Evolutionary conservation across 2,113 vertebrate species (phyloP).

Genomic region (Zosterops borbonicus): DNA sequence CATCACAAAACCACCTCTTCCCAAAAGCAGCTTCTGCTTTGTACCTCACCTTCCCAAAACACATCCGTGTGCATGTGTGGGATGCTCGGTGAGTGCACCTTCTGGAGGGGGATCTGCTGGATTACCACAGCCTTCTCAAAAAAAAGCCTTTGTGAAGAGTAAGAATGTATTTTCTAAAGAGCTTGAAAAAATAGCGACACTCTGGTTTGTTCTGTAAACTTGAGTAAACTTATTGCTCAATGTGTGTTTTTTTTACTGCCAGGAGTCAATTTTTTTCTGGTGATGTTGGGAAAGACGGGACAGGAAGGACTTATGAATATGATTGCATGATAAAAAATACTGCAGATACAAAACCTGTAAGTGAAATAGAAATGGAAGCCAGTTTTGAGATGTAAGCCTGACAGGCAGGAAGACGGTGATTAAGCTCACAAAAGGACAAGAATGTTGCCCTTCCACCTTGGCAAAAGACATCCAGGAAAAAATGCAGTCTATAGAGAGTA

Average conservation of each 20-base stretch:
- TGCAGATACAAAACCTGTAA: too few relatives aligned
- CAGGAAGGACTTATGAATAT: too few relatives aligned
- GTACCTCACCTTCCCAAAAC: fast-evolving
- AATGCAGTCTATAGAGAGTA: too few relatives aligned
- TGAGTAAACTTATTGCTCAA: background rate
- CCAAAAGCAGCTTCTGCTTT: background rate
- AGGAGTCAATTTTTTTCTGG: background rate
- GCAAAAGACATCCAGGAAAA: too few relatives aligned
- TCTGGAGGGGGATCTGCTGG: background rate
- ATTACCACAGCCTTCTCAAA: background rate
- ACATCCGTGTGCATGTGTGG: fast-evolving
- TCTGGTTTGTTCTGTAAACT: background rate
- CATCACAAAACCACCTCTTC: background rate
- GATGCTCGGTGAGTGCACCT: background rate
- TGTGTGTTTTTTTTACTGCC: background rate
- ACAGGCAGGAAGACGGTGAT: too few relatives aligned
- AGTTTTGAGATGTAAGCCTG: too few relatives aligned
- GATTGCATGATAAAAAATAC: too few relatives aligned
- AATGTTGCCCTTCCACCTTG: too few relatives aligned
- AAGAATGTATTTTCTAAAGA: background rate
- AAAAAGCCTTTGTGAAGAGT: background rate
- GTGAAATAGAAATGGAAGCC: too few relatives aligned
- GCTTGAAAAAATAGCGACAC: background rate
- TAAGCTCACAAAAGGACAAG: too few relatives aligned
- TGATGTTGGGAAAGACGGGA: too few relatives aligned